A percentile compares a stretch with the other conserved stretches of the same genome.
phyloP scores from a whole-genome alignment of 2,797 vertebrate species.

The Tinamus major region DNA sequence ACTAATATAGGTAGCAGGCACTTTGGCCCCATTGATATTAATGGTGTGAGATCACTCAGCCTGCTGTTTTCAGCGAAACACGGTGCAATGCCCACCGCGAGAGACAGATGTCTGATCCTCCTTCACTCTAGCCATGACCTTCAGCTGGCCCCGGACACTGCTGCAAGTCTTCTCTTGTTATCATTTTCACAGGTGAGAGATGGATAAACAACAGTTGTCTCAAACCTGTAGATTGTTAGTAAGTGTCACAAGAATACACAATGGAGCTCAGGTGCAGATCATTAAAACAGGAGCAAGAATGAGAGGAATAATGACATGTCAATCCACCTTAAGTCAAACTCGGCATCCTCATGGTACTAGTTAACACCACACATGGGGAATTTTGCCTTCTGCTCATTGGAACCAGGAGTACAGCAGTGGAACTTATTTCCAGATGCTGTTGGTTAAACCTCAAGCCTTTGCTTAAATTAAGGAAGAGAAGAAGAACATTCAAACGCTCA shows the following conservation, averaged over 20 bases:
- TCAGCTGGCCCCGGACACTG: constrained; percentile 46
- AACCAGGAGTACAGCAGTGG: constrained; percentile 15
- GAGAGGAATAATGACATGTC: constrained; percentile 58
- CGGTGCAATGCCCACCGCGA: not conserved
- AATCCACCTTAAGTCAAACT: constrained; percentile 49
- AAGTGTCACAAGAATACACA: constrained; percentile 69
- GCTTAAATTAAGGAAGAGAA: constrained; percentile 36
- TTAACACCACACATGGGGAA: constrained; percentile 2
- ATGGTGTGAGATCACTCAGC: constrained; percentile 48
- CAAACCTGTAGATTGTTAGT: constrained; percentile 42
- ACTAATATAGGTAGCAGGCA: not conserved
- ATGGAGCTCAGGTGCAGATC: constrained; percentile 61
- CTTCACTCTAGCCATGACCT: constrained; percentile 56
- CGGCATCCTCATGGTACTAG: constrained; percentile 40
- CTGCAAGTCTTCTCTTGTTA: constrained; percentile 49
- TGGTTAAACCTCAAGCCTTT: constrained; percentile 21
- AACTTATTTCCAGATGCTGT: constrained; percentile 43
- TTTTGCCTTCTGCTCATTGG: constrained; percentile 19
- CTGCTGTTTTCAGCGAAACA: constrained; percentile 57
- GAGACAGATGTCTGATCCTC: constrained; percentile 41
- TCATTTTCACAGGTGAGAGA: constrained; percentile 65
- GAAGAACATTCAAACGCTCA: not conserved
- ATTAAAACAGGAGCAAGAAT: constrained; percentile 71
- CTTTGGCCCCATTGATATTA: constrained; percentile 55
- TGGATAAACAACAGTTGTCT: constrained; percentile 64